Base-by-base conservation (phyloP, 2,113 vertebrate genomes). In the Salvator merianae region DNA sequence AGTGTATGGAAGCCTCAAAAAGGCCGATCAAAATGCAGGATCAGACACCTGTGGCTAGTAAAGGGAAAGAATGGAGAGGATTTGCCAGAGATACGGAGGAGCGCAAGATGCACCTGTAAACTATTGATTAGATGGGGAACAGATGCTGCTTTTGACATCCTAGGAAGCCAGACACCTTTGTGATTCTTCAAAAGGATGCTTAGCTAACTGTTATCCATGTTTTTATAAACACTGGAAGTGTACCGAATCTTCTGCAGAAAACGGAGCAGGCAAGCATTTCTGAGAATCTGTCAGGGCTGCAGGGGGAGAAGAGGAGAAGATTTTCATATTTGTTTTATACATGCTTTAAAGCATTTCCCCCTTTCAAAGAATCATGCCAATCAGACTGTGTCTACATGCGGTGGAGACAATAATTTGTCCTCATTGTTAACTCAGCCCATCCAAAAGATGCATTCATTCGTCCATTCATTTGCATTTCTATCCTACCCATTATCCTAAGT, bases 101-200 rank as follows among this genome's bases (percentile, higher is more conserved):
- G 85, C 38, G 66, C 74, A 71, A 82, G 81, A 89, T 24, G 40
- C 83, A 12, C 38, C 84, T 81, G 62, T 74, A n/a, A 83, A 20
- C 79, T 84, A 77, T 76, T 86, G 81, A 63, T 36, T 73, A 47
- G 77, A 36, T 89, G 66, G 85, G 36, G 76, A 89, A 78, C 83
- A 92, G 84, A 79, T 86, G 82, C 74, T 90, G 30, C 69, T 87
- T 85, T 66, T 83, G 86, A 14, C 76, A 88, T 36, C 28, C 88
- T 78, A 16, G 6, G 26, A 82, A 84, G 84, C 38, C 70, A 77
- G 28, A 9, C 1, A 1, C 86, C 74, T 84, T 55, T 22, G 38
- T 14, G 84, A 7, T 32, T 85, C 87, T 92, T 84, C 86, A 88
- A 66, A 80, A 88, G 74, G 78, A 86, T 10, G 26, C 62, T 87